Base-by-base conservation (phyloP, 2,113 vertebrate genomes). In the Mola mola region DNA sequence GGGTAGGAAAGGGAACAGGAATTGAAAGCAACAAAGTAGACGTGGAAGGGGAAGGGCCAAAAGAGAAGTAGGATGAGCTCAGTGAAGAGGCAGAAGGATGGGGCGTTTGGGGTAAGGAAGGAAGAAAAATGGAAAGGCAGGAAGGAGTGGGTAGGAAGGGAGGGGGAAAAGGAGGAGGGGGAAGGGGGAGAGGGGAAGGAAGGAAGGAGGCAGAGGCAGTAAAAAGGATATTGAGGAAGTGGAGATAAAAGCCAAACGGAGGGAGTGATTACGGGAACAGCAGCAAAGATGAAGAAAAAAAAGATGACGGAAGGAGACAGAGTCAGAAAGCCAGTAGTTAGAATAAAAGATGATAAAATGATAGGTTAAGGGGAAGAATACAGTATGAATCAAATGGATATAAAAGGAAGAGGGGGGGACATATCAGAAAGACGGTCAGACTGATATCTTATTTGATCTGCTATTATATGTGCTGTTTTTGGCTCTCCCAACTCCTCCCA, bases 151-250 rank as follows among this genome's bases (percentile, higher is more conserved):
- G 43, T n/a, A n/a, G 29, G 24, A 19, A 11, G 43, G 34, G 38
- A 29, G 22, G 44, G 40, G 36, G 15, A 17, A 37, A 43, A 13
- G 25, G 59, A 28, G 56, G 19, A 21, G 59, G 42, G 43, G 24
- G 10, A 22, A 38, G 16, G 43, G 66, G 49, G 21, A 8, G 67
- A 37, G 36, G 8, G 40, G 0, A 4, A 59, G 75, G 80, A 67
- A 82, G 79, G 84, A 82, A 85, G 79, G 85, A 84, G 85, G 79
- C 70, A 57, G 61, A 74, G 84, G 78, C 84, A 75, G 75, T 86
- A 83, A 90, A 87, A 81, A 87, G 83, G 88, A 88, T 83, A 88
- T 87, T 88, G 86, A 90, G 86, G 88, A 90, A 90, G 83, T 87
- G 81, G 66, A 82, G 85, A 88, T 86, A 86, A 86, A 86, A 89